Evolutionary conservation across 2,888 invertebrate genomes (phyloP), one percentile per base, ranked within the genome.

Genomic region (Deladenus siricidicola): DNA sequence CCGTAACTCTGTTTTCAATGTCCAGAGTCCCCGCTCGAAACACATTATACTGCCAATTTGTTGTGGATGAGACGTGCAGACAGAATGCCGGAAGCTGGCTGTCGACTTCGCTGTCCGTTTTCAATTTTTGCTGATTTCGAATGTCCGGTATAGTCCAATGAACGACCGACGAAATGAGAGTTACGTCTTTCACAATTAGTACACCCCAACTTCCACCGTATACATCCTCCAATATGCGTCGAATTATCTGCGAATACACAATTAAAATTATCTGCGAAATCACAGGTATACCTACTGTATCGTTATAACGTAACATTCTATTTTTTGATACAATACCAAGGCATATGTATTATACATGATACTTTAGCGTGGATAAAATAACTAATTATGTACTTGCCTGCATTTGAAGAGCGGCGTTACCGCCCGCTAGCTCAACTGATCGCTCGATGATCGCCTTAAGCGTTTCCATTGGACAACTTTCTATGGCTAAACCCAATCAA

Each of bases 141-240:
- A 74, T 75, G 56, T 77, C 77, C 1, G 77, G 77, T 49, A 77
- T 74, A 3, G 77, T 77, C 77, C 77, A 77, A 51, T 77, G 77
- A n/a, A 77, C 73, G 53, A 70, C 66, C 42, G 70, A 70, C 4
- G 75, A 74, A 17, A 77, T 72, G 4, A 77, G 56, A 3, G 64
- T 65, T 0, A 74, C 65, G 54, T 76, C 67, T 24, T 70, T 58
- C 17, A 77, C 68, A n/a, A 77, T 72, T 28, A 77, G 58, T 19
- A 77, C 77, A 34, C 77, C 77, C 76, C 76, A 77, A 24, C 70
- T 72, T 19, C 77, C 77, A n/a, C 77, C 77, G 52, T 73, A 75
- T 50, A 77, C 70, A 58, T 77, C 77, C 56, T 77, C 77, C 44
- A 76, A 62, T 29, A 77, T 73, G 4, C 75, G 67, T 10, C 77